Evolutionary conservation across 2,888 invertebrate genomes (phyloP).

Genomic region (Gasteruption jaculator): DNA sequence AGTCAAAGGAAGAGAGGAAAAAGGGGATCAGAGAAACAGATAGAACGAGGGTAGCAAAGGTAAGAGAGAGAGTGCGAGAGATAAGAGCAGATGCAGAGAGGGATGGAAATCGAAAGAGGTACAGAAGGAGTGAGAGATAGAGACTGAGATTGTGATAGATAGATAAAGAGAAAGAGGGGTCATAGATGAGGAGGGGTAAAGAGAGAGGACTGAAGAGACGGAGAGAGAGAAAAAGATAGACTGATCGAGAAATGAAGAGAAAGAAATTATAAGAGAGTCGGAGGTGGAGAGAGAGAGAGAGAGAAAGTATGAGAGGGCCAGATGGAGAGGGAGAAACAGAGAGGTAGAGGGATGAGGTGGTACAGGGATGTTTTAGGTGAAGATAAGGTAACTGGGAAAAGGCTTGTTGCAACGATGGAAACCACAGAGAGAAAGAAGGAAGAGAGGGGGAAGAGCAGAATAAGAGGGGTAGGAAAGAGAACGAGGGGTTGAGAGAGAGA

Average conservation of each 20-base stretch:
- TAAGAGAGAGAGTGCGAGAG: too few species aligned
- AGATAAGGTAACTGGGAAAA: too few species aligned
- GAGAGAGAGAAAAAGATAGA: neutral
- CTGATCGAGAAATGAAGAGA: neutral
- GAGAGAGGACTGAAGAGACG: neutral
- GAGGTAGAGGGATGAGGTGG: neutral
- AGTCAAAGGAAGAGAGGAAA: too few species aligned
- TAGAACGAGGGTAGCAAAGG: slow-evolving; percentile 26
- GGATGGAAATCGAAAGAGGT: neutral
- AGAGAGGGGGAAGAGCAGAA: neutral
- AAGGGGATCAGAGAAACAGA: slow-evolving; percentile 9
- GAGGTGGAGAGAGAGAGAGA: slow-evolving; percentile 15
- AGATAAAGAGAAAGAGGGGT: slow-evolving; percentile 5
- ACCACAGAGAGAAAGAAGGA: slow-evolving; percentile 1
- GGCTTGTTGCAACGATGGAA: too few species aligned
- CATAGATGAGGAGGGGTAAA: neutral
- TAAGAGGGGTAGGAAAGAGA: neutral
- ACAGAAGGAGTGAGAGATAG: slow-evolving; percentile 1
- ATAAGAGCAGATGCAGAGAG: neutral
- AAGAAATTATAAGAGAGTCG: neutral
- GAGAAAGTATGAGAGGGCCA: slow-evolving; percentile 8
- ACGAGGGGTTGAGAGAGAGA: neutral
- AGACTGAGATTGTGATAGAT: neutral
- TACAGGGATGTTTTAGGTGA: too few species aligned
- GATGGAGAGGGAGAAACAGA: neutral